Percentiles rank a stretch among this genome's conserved stretches.
phyloP scores from a whole-genome alignment of 1,140 invertebrate species.

The Drosophila jambulina region DNA sequence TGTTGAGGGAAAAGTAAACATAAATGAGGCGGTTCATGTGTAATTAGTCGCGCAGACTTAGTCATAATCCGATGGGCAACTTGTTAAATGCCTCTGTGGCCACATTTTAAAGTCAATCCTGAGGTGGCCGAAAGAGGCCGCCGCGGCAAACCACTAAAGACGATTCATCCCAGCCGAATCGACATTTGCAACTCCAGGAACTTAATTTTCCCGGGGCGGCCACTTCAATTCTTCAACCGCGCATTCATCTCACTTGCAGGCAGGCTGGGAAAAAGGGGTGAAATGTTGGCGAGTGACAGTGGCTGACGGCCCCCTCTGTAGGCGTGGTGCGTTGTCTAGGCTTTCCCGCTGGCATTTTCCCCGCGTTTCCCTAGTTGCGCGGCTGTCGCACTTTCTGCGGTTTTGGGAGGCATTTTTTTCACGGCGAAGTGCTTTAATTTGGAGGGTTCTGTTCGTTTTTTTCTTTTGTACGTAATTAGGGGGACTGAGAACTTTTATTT shows the following conservation, averaged over 20 bases:
- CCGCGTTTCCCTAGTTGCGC: neutral
- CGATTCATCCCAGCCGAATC: slow-evolving; percentile 49
- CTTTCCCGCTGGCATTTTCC: slow-evolving; percentile 4
- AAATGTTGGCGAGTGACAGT: slow-evolving; percentile 45
- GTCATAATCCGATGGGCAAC: slow-evolving; percentile 23
- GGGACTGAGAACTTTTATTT: neutral
- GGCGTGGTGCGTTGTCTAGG: slow-evolving; percentile 43
- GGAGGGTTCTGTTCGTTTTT: neutral
- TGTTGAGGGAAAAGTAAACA: neutral
- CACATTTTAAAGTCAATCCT: slow-evolving; percentile 68
- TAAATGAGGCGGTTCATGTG: slow-evolving; percentile 41
- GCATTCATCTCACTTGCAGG: slow-evolving; percentile 58
- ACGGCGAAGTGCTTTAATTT: slow-evolving; percentile 34
- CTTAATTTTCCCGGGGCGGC: slow-evolving; percentile 50
- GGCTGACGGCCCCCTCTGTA: slow-evolving; percentile 39
- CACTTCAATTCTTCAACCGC: slow-evolving; percentile 47
- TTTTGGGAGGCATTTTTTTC: slow-evolving; percentile 1
- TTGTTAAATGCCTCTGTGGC: slow-evolving; percentile 51
- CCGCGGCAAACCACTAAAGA: slow-evolving; percentile 30
- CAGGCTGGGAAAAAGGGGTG: slow-evolving; percentile 9
- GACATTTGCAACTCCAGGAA: slow-evolving; percentile 22
- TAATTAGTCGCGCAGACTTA: slow-evolving; percentile 59
- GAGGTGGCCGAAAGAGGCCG: slow-evolving; percentile 48
- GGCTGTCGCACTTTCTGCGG: slow-evolving; percentile 45
- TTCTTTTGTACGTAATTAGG: neutral